A percentile compares a stretch with the other conserved stretches of the same genome.
Evolutionary conservation across 1,140 invertebrate species (phyloP).

Genomic region (Glomeris maerens): DNA sequence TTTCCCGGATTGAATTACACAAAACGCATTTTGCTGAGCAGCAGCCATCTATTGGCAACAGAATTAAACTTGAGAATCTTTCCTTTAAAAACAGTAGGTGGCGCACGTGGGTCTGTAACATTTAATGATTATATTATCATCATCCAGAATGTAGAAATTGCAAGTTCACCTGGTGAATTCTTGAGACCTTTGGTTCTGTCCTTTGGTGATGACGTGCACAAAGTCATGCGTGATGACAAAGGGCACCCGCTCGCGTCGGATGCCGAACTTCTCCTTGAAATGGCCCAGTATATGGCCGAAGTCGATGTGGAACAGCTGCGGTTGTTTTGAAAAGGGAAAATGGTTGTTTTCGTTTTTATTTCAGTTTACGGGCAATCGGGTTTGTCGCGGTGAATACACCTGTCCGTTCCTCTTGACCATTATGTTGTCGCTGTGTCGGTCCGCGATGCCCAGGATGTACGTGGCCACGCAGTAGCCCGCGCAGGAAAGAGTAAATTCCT

Average conservation of each 20-base stretch:
- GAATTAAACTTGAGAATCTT: too few species aligned
- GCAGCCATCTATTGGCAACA: too few species aligned
- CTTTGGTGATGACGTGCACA: constrained; percentile 40
- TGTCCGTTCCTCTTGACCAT: constrained; percentile 44
- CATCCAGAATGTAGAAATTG: constrained; percentile 2
- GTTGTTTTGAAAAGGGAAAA: not conserved
- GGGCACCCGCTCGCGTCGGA: constrained; percentile 44
- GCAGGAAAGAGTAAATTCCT: constrained; percentile 45
- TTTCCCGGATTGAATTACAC: too few species aligned
- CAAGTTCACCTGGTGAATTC: constrained; percentile 34
- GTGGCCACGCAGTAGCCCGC: constrained; percentile 50
- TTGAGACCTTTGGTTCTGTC: constrained; percentile 34
- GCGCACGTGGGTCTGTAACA: too few species aligned
- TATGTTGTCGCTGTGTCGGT: constrained; percentile 47
- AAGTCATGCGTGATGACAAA: constrained; percentile 48
- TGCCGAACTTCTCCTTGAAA: constrained; percentile 48
- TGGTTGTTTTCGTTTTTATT: not conserved
- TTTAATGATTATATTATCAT: too few species aligned
- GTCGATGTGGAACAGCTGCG: constrained; percentile 44
- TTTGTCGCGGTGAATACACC: too few species aligned
- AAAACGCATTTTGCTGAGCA: too few species aligned
- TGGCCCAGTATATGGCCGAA: constrained; percentile 49
- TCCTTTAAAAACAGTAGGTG: too few species aligned
- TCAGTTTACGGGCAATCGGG: too few species aligned
- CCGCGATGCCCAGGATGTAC: constrained; percentile 45